phyloP scores from a whole-genome alignment of 2,888 invertebrate species.

The Acholoe squamosa region DNA sequence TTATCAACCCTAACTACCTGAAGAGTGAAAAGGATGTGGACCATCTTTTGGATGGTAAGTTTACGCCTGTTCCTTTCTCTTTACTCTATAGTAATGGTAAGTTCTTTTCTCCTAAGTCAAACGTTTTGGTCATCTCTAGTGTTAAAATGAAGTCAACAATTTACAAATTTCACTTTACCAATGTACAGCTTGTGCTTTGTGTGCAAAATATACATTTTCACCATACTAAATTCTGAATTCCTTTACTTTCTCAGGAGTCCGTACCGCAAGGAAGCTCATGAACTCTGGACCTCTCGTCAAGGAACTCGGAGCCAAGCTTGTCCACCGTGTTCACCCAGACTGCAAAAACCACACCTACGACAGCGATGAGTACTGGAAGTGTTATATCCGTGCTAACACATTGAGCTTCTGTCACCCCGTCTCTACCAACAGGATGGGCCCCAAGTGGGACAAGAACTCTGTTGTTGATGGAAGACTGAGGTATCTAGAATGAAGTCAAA shows the following conservation, averaged over 20 bases:
- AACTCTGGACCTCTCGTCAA: neutral
- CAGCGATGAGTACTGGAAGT: conserved; percentile 46
- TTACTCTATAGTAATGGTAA: neutral
- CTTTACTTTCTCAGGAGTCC: neutral
- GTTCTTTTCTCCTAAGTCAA: too few species aligned
- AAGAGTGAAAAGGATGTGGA: neutral
- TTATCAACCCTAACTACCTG: conserved; percentile 21
- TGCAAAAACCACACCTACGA: neutral
- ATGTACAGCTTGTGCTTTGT: neutral
- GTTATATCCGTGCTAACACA: conserved; percentile 9
- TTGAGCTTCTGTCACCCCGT: neutral
- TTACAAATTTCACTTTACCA: neutral
- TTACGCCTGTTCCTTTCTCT: neutral
- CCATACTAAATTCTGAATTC: too few species aligned
- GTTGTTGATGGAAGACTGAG: conserved; percentile 1
- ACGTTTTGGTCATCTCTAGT: too few species aligned
- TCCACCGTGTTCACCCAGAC: neutral
- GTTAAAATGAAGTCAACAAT: neutral
- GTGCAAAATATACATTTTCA: neutral
- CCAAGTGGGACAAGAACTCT: neutral
- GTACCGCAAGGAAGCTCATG: neutral
- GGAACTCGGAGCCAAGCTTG: neutral
- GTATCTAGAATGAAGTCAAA: conserved; percentile 45
- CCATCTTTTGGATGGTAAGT: neutral
- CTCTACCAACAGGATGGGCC: neutral